Evolutionary conservation across 2,113 vertebrate genomes (phyloP).

Genomic region (Salminus brasiliensis): DNA sequence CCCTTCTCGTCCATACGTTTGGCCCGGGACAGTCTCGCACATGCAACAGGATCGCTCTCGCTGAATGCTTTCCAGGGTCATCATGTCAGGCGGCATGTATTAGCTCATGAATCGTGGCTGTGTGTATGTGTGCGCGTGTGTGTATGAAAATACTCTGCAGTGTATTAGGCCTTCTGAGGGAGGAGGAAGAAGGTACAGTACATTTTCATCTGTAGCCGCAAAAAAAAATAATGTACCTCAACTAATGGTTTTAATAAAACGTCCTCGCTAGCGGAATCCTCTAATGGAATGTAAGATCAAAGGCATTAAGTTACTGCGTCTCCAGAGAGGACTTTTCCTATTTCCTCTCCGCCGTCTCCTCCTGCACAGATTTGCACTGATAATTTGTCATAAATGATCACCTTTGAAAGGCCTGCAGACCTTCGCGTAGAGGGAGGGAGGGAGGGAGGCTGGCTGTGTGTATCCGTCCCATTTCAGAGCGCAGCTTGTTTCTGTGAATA

Average conservation of each 20-base stretch:
- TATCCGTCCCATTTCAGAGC: constrained; percentile 7
- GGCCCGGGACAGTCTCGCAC: background rate
- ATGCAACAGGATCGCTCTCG: constrained; percentile 24
- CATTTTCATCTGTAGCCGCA: background rate
- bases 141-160: background rate
- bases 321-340: constrained; percentile 6
- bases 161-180: background rate
- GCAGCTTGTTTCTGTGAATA: constrained; percentile 2
- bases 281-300: constrained; percentile 40
- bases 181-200: background rate
- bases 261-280: constrained; percentile 4
- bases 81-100: constrained; percentile 19
- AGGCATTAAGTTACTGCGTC: constrained; percentile 12
- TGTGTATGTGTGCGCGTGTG: constrained; percentile 20
- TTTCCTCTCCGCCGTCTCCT: constrained; percentile 7
- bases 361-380: constrained; percentile 53
- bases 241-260: constrained; percentile 47
- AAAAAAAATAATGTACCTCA: constrained; percentile 6
- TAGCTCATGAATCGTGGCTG: constrained; percentile 29
- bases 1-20: constrained; percentile 32
- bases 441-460: background rate
- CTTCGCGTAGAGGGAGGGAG: background rate
- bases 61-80: constrained; percentile 36
- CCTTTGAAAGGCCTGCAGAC: background rate
- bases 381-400: constrained; percentile 19